These are phyloP conservation scores for Leptinotarsa undecemlineata DNA, from an alignment of 1,140 invertebrate species.

Conservation along the genomic window DNA sequence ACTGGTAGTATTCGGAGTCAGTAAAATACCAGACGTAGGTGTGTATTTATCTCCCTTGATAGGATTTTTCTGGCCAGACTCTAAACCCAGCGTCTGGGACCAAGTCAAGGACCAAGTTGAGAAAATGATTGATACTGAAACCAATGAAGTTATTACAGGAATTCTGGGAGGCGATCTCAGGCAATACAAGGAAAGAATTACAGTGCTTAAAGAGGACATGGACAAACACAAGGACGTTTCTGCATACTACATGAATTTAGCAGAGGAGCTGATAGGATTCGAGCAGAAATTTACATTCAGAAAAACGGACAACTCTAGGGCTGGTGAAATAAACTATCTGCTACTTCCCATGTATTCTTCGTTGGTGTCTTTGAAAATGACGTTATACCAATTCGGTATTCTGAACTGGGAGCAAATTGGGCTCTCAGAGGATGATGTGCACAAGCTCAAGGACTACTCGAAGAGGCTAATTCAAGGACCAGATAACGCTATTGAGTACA, in stretches of 20 bases:
- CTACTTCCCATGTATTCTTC: not conserved
- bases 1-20: not conserved
- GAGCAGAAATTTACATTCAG: too few species aligned
- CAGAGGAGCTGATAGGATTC: too few species aligned
- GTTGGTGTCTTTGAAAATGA: not conserved
- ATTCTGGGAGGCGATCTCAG: too few species aligned
- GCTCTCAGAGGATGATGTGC: not conserved
- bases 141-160: not conserved
- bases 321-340: too few species aligned
- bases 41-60: not conserved
- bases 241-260: too few species aligned
- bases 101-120: slow-evolving; percentile 16
- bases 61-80: slow-evolving; percentile 10
- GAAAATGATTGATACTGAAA: slow-evolving; percentile 3
- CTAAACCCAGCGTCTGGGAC: slow-evolving; percentile 8
- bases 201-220: too few species aligned
- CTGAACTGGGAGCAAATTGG: not conserved
- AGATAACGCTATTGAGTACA: not conserved
- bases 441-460: not conserved
- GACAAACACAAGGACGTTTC: too few species aligned
- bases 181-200: too few species aligned
- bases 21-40: slow-evolving; percentile 16
- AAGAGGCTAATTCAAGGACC: not conserved
- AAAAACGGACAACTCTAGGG: too few species aligned
- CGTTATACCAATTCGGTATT: not conserved